Conservation (phyloP, 23 tunicate species). For the Diplosoma virens region DNA sequence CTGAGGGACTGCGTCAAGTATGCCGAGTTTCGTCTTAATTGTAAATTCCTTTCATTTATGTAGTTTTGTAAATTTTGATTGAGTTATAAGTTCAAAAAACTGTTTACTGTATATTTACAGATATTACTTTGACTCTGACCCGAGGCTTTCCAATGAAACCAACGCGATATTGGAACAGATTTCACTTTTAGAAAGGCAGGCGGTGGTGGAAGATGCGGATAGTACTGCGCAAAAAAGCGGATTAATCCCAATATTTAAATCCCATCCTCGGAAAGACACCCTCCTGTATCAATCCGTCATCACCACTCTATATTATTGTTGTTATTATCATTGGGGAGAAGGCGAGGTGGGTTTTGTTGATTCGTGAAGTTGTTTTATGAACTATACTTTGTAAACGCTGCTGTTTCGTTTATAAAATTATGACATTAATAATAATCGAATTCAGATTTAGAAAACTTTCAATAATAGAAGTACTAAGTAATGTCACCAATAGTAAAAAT, state of each 20-base stretch:
- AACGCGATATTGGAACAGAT: slow-evolving; percentile 65
- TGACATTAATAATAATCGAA: too few relatives aligned
- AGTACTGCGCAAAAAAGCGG: slow-evolving; percentile 49
- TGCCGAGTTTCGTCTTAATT: too few relatives aligned
- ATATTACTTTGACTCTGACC: slow-evolving; percentile 76
- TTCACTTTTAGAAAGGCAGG: slow-evolving; percentile 55
- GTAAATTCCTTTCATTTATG: too few relatives aligned
- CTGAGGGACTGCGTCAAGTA: slow-evolving; percentile 87
- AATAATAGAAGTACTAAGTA: too few relatives aligned
- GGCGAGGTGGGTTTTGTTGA: slow-evolving; percentile 46
- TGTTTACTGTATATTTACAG: too few relatives aligned
- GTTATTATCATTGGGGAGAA: slow-evolving; percentile 92
- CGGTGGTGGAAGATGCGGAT: slow-evolving; percentile 74
- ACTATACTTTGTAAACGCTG: too few relatives aligned
- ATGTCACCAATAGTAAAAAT: too few relatives aligned
- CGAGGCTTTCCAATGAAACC: slow-evolving; percentile 53
- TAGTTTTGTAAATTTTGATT: too few relatives aligned
- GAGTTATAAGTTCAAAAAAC: too few relatives aligned
- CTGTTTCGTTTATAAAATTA: too few relatives aligned
- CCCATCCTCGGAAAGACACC: slow-evolving; percentile 71
- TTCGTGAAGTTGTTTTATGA: too few relatives aligned
- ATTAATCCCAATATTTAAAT: slow-evolving; percentile 52
- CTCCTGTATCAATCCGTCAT: slow-evolving; percentile 51
- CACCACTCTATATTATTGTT: slow-evolving; percentile 65
- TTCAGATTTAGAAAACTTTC: too few relatives aligned